These are phyloP conservation scores for Sisyra terminalis DNA, from an alignment of 2,888 invertebrate species.

Conservation along the genomic window DNA sequence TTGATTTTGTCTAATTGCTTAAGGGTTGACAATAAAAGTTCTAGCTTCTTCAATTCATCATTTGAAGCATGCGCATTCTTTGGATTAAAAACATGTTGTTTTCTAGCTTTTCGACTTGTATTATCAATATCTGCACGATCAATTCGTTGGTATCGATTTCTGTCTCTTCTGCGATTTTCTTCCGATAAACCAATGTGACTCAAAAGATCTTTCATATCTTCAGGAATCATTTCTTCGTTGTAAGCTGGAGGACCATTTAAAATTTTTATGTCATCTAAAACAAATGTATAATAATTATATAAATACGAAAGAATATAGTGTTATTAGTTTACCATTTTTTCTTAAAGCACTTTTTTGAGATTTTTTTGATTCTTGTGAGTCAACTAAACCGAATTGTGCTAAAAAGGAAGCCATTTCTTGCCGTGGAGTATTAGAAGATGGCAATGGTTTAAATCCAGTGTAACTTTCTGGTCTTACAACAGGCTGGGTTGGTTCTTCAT, in stretches of 20 bases:
- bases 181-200: slow-evolving; percentile 21
- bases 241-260: slow-evolving; percentile 13
- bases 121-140: slow-evolving; percentile 7
- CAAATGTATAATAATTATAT: neutral
- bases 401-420: slow-evolving; percentile 25
- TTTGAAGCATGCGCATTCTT: slow-evolving; percentile 22
- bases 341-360: neutral
- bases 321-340: neutral
- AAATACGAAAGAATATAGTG: neutral
- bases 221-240: slow-evolving; percentile 24
- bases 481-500: slow-evolving; percentile 17
- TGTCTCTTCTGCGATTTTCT: slow-evolving; percentile 7
- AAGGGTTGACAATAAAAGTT: slow-evolving; percentile 30
- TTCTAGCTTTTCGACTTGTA: neutral
- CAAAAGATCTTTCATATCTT: slow-evolving; percentile 20
- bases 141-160: slow-evolving; percentile 8
- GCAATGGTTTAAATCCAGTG: slow-evolving; percentile 25
- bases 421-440: slow-evolving; percentile 18
- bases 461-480: slow-evolving; percentile 23
- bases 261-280: neutral
- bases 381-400: slow-evolving; percentile 23
- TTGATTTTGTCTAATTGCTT: slow-evolving; percentile 26
- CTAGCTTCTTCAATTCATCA: slow-evolving; percentile 31
- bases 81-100: slow-evolving; percentile 20
- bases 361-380: slow-evolving; percentile 11